Base-by-base conservation (phyloP, 2,113 vertebrate genomes). In the Sisor rabdophorus region DNA sequence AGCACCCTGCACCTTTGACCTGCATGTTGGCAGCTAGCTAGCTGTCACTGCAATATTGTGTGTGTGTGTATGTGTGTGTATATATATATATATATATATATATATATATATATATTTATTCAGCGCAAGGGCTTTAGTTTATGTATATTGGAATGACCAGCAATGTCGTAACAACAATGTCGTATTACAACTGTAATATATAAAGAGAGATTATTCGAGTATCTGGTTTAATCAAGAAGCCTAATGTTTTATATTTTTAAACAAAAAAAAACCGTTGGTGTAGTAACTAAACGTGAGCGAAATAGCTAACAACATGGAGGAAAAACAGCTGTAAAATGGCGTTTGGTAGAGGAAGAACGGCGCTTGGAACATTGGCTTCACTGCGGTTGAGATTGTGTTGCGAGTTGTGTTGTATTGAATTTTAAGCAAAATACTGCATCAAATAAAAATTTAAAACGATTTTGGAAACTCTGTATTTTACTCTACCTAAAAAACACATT, bases 311-410 rank as follows among this genome's bases (percentile, higher is more conserved):
- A 84, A 83, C 83, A 83, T 83, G 81, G 83, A 82, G 83, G 83
- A 48, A 54, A 56, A 75, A 53, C n/a, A 52, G 16, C 73, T 26
- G 59, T 86, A 86, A 86, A 83, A 86, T 86, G 85, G 85, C 85
- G 85, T 78, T 69, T 47, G 68, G 32, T 44, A 55, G 54, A 30
- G 68, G 63, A 48, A 24, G 74, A 44, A 44, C 4, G 32, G 6
- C 44, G 24, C 13, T 3, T 48, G 32, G 77, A 86, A 80, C 67
- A 22, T 82, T 81, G 76, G 77, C 53, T 12, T 54, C n/a, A 15
- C 2, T 36, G 73, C 47, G 28, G 50, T 15, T 75, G 3, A 20
- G 13, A 36, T 36, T 3, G 16, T 52, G 8, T 2, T 58, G 26
- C 8, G 9, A 30, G 13, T 3, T 17, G 12, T 16, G 40, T 26